phyloP scores from a whole-genome alignment of 1,140 invertebrate genomes.

The Pseudomyrmex pallidus region DNA sequence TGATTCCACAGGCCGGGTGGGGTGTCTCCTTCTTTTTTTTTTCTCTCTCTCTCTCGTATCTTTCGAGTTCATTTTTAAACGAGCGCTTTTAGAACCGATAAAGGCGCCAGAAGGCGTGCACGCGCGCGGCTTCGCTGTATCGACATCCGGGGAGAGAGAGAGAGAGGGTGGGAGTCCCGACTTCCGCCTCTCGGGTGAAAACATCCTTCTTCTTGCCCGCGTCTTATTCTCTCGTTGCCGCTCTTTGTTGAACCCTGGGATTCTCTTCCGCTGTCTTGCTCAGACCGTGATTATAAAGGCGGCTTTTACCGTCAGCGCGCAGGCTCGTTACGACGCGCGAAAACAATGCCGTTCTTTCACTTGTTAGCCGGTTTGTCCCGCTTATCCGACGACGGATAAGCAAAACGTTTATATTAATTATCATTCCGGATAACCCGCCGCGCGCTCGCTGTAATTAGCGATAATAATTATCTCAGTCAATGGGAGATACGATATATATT shows the following conservation, averaged over 20 bases:
- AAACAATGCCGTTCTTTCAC: constrained; percentile 35
- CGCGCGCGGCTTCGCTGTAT: constrained; percentile 47
- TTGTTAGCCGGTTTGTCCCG: neutral
- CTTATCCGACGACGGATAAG: constrained; percentile 16
- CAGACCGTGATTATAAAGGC: constrained; percentile 41
- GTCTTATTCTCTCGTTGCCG: constrained; percentile 8
- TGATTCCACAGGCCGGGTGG: no score
- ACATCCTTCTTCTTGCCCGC: constrained; percentile 46
- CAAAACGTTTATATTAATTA: neutral
- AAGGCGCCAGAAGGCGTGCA: constrained; percentile 35
- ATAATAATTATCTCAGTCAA: neutral
- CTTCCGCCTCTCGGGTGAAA: constrained; percentile 66
- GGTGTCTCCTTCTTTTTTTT: no score
- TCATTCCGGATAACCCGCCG: no score
- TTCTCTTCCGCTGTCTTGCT: constrained; percentile 51
- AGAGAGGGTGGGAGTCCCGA: constrained; percentile 15
- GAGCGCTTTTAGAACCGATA: no score
- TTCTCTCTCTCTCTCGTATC: no score
- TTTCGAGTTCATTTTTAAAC: no score
- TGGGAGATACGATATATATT: neutral
- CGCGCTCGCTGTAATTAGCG: no score
- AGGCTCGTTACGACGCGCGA: constrained; percentile 5
- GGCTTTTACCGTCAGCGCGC: neutral
- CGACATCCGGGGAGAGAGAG: constrained; percentile 53
- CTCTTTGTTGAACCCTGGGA: constrained; percentile 28